Percentiles rank a stretch among this genome's conserved stretches.
Conservation (phyloP, 2,113 vertebrate genomes). For the Bambusicola thoracicus region DNA sequence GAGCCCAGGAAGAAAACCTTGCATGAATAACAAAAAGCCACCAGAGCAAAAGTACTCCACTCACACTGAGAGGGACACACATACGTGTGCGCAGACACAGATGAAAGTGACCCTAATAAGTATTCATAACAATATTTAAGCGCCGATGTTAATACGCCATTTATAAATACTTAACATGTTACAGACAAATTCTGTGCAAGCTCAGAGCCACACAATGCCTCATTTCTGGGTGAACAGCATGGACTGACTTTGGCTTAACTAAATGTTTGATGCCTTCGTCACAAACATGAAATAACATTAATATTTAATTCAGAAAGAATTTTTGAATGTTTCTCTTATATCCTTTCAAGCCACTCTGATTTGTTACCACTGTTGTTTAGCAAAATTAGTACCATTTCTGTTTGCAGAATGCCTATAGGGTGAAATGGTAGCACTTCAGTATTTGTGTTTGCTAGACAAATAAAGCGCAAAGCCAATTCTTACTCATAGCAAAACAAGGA, state of each 20-base stretch:
- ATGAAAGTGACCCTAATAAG: background rate
- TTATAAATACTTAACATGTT: conserved; percentile 42
- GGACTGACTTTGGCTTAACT: background rate
- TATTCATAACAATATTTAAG: conserved; percentile 20
- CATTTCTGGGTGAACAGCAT: background rate
- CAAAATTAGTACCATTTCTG: background rate
- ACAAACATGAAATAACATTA: background rate
- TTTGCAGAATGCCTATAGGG: background rate
- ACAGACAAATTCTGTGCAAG: background rate
- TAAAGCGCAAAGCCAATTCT: background rate
- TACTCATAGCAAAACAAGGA: background rate
- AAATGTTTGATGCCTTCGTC: background rate
- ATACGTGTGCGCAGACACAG: background rate
- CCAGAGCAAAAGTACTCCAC: background rate
- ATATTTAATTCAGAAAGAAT: background rate
- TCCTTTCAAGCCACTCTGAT: background rate
- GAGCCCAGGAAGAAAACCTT: background rate
- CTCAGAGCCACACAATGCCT: background rate
- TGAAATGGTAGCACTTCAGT: background rate
- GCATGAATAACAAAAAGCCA: background rate
- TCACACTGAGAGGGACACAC: background rate
- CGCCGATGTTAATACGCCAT: background rate
- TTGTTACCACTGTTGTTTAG: background rate
- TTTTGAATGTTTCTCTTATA: background rate
- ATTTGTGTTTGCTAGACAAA: background rate